Evolutionary conservation across 2,797 vertebrate species (phyloP).

Genomic region (Botia kubotai): DNA sequence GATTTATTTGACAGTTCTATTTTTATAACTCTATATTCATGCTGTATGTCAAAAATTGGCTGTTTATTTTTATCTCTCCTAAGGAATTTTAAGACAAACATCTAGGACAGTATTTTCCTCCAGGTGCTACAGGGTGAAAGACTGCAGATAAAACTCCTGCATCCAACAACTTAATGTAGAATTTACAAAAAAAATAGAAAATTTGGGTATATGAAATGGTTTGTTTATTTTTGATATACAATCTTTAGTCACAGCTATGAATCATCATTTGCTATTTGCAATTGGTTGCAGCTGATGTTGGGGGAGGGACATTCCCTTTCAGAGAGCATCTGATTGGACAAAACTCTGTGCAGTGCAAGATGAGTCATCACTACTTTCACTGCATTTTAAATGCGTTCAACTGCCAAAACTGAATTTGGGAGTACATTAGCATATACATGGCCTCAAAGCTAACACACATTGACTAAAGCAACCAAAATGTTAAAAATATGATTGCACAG

Average conservation of each 20-base stretch:
- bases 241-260: neutral
- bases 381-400: no score
- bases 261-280: neutral
- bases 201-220: neutral
- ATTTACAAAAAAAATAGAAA: neutral
- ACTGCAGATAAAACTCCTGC: neutral
- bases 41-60: neutral
- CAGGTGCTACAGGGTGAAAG: neutral
- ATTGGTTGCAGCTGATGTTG: neutral
- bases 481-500: neutral
- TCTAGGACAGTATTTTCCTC: neutral
- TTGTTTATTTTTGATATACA: constrained; percentile 1
- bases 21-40: neutral
- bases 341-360: no score
- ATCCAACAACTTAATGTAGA: neutral
- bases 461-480: neutral
- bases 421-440: no score
- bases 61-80: neutral
- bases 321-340: no score
- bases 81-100: neutral
- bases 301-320: neutral
- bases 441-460: no score
- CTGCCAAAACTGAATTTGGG: no score
- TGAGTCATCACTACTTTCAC: no score
- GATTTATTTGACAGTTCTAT: neutral